phyloP scores from a whole-genome alignment of 92 coral and sea anemone species.

The Porites divaricata region DNA sequence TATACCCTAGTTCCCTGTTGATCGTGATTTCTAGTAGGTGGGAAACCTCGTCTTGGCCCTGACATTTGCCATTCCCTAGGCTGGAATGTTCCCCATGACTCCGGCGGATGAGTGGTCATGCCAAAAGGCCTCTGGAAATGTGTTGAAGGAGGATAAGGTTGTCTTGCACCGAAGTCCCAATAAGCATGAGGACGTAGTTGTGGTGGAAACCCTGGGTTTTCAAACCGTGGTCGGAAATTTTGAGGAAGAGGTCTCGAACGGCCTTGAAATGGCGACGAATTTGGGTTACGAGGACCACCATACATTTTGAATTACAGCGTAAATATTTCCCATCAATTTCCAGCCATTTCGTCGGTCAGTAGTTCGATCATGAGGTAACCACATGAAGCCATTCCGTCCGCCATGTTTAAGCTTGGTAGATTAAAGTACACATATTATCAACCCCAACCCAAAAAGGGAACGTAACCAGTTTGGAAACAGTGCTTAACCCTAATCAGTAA shows the following conservation, averaged over 20 bases:
- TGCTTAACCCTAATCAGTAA: no score
- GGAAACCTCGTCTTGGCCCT: slow-evolving; percentile 19
- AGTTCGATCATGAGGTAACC: no score
- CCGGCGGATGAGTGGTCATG: background rate
- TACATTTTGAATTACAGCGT: slow-evolving; percentile 14
- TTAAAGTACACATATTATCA: no score
- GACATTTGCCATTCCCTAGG: slow-evolving; percentile 10
- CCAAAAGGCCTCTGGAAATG: slow-evolving; percentile 1
- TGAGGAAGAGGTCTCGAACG: slow-evolving; percentile 10
- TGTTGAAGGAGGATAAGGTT: background rate
- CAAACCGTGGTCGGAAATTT: slow-evolving; percentile 36
- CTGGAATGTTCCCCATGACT: background rate
- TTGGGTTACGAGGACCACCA: slow-evolving; percentile 38
- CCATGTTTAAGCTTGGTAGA: slow-evolving; percentile 45
- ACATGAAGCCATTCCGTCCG: slow-evolving; percentile 20
- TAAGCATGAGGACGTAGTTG: background rate
- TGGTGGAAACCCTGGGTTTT: slow-evolving; percentile 18
- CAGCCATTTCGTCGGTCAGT: no score
- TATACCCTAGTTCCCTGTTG: slow-evolving; percentile 27
- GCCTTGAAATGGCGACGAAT: slow-evolving; percentile 29
- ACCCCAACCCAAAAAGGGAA: no score
- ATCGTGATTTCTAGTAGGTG: background rate
- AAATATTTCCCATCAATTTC: background rate
- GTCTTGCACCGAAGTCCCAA: slow-evolving; percentile 17
- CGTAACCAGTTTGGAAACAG: no score